Base-by-base conservation (phyloP, 2,797 vertebrate species). In the Lophius americanus region DNA sequence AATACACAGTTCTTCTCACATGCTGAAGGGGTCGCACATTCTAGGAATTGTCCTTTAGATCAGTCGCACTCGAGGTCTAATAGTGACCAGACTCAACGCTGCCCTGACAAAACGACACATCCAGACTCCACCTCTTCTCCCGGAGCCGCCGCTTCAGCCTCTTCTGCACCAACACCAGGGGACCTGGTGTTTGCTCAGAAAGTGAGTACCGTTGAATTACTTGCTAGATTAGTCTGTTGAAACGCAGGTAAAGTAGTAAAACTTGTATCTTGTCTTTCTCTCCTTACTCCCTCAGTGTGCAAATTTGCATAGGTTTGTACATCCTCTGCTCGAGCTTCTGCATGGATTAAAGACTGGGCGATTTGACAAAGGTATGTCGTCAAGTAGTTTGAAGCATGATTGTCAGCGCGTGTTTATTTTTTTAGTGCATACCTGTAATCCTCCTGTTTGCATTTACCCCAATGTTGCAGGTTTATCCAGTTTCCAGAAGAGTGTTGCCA, bases 401-500 rank as follows among this genome's bases (percentile, higher is more conserved):
- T 11, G 4, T 51, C 5, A 36, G 39, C 9, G 62, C 2, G 23
- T 42, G 1, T 63, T 0, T 61, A 10, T 8, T 59, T 8, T 59
- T 58, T 48, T 6, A 4, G 6, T 52, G 5, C 12, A 42, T 42
- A 5, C 3, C 9, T 49, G 14, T 3, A 12, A 39, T 44, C n/a
- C 3, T 61, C 4, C 6, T 42, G 1, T 60, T 63, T 81, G 1
- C 8, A 4, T 46, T 50, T 3, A 73, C 3, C 9, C 61, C 42
- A 55, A 0, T 3, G 50, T 58, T 2, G 0, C 85, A 97, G 96
- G 96, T 63, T 81, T 97, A 61, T 96, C 92, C 81, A 94, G 90
- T 77, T 96, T 97, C 89, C 96, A 97, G 79, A 95, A 95, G 82
- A 96, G 94, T 0, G 94, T 96, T 63, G 96, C 96, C 50, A 95